These are phyloP conservation scores for Nautilus pompilius DNA, from an alignment of 1,140 invertebrate genomes.

Conservation along the genomic window DNA sequence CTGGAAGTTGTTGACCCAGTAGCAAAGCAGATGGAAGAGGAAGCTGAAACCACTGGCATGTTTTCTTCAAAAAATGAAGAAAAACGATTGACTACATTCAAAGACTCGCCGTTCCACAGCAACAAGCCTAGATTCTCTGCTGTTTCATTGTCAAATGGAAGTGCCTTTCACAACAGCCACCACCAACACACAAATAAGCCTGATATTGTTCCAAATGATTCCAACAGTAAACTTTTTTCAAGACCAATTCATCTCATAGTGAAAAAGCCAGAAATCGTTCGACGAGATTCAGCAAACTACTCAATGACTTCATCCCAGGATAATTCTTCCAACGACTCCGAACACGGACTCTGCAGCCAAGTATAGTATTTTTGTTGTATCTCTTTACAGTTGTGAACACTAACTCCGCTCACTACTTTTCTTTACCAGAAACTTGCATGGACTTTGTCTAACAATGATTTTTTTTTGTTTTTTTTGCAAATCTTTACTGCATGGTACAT, in stretches of 20 bases:
- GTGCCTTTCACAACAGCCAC: conserved; percentile 1
- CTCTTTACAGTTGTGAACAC: no score
- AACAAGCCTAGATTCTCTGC: no score
- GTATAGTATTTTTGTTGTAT: conserved; percentile 17
- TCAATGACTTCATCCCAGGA: conserved; percentile 40
- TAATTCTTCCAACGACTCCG: conserved; percentile 39
- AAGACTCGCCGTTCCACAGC: background rate
- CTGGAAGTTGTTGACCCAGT: conserved; percentile 7
- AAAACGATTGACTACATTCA: background rate
- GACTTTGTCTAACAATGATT: no score
- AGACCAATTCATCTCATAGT: conserved; percentile 16
- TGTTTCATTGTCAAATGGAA: background rate
- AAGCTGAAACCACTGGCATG: background rate
- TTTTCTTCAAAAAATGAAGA: background rate
- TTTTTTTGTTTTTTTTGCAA: no score
- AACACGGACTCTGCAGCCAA: conserved; percentile 38
- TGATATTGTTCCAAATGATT: conserved; percentile 13
- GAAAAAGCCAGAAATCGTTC: conserved; percentile 25
- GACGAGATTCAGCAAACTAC: conserved; percentile 41
- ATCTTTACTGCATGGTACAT: no score
- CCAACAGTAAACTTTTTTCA: conserved; percentile 11
- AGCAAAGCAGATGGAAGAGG: background rate
- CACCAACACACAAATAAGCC: background rate
- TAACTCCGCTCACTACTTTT: no score
- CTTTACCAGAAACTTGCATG: no score